Evolutionary conservation across 23 tunicate genomes (phyloP).

Genomic region (Pegea sp.): DNA sequence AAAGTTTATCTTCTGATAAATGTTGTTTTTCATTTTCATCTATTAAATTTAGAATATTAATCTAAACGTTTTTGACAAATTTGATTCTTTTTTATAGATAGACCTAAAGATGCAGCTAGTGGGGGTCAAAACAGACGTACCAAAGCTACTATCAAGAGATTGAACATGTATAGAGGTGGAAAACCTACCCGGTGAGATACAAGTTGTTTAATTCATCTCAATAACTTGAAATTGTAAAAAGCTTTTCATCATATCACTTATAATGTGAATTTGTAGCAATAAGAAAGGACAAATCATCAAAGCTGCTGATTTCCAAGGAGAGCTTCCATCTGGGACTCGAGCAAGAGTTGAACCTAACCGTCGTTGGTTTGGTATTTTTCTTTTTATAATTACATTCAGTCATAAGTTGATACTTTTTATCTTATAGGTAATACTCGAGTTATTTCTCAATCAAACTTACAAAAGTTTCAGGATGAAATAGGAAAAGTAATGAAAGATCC

Average conservation of each 20-base stretch:
- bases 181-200: conserved; percentile 36
- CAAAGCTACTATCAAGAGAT: conserved; percentile 51
- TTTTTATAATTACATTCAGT: background rate
- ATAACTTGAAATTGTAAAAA: background rate
- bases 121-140: conserved; percentile 72
- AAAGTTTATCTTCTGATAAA: no score
- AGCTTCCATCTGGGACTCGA: conserved; percentile 57
- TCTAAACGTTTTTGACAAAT: background rate
- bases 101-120: conserved; percentile 20
- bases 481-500: conserved; percentile 77
- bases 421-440: conserved; percentile 70
- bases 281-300: conserved; percentile 73
- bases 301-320: conserved; percentile 63
- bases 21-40: no score
- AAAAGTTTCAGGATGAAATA: conserved; percentile 72
- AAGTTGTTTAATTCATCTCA: background rate
- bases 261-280: conserved; percentile 20
- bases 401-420: background rate
- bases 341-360: conserved; percentile 91
- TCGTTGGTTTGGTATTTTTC: conserved; percentile 95
- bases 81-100: conserved; percentile 13
- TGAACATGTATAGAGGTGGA: conserved; percentile 77
- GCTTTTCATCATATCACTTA: background rate
- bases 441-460: conserved; percentile 48
- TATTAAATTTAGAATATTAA: background rate